Evolutionary conservation across 2,113 vertebrate species (phyloP), one percentile per base, ranked within the genome.

Genomic region (Sylvilagus bachmani): DNA sequence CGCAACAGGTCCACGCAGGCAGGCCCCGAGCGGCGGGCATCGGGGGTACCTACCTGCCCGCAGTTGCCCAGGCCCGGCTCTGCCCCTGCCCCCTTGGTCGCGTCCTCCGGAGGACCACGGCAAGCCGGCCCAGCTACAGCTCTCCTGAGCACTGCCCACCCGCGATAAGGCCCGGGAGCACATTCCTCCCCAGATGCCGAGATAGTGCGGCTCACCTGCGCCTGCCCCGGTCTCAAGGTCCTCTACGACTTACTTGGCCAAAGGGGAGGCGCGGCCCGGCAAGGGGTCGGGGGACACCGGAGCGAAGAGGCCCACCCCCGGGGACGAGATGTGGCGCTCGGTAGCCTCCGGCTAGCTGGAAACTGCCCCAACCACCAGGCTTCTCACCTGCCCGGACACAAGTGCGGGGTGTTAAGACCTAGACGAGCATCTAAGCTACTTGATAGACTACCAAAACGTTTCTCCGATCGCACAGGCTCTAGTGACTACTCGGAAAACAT

Each of bases 1-100:
- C 64, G 87, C 96, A 89, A 93, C 95, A 96, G 93, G 90, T 95
- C 92, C 71, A 53, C 24, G 74, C 66, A 33, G n/a, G n/a, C 87
- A 67, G 71, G 36, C 82, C 61, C 78, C 67, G 6, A 38, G 66
- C 6, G 11, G 79, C 44, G 14, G 79, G 70, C 74, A 91, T n/a
- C 88, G 31, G 89, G 44, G 78, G 78, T 89, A 96, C 96, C 92
- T 21, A 95, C 96, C 92, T 81, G 90, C n/a, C 70, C 70, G 17
- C 55, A 38, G 83, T n/a, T 75, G 64, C 38, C 78, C 31, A 10
- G 55, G 22, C 21, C 49, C 33, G 49, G 62, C 53, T 53, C 55
- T 77, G 62, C 73, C 38, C 33, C 91, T 9, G 22, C 33, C 36
- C 55, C 70, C 29, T 44, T 44, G 31, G 27, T 29, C 16, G 31